These are phyloP conservation scores for Cyaniris semiargus DNA, from an alignment of 2,888 invertebrate species.

Conservation along the genomic window DNA sequence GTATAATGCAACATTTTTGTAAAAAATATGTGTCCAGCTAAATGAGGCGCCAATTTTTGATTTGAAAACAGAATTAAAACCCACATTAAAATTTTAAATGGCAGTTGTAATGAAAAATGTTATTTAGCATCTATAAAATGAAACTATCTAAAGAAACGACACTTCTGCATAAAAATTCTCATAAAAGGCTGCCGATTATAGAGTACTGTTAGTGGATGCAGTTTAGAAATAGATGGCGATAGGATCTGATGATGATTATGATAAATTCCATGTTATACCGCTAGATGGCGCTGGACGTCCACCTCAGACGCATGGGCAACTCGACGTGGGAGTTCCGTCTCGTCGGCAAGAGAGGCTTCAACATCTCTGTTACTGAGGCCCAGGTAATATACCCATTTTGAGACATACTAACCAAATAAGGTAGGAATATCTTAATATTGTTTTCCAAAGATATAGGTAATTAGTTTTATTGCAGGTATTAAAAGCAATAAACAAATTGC, in stretches of 20 bases:
- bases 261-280: constrained; percentile 5
- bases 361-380: constrained; percentile 83
- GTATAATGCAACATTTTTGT: no score
- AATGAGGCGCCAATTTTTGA: no score
- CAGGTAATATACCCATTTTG: constrained; percentile 17
- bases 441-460: background rate
- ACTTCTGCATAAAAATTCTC: no score
- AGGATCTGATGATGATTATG: background rate
- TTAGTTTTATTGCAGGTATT: background rate
- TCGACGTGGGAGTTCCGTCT: constrained; percentile 90
- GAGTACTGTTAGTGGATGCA: no score
- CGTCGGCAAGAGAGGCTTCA: constrained; percentile 87
- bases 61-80: no score
- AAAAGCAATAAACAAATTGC: background rate
- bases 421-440: background rate
- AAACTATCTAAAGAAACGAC: no score
- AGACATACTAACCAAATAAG: background rate
- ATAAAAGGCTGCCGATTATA: no score
- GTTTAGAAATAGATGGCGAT: no score
- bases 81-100: no score
- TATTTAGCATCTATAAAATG: no score
- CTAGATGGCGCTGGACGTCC: constrained; percentile 85
- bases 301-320: constrained; percentile 80
- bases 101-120: no score
- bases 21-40: no score